Percentiles rank a stretch among this genome's conserved stretches.
phyloP scores from a whole-genome alignment of 2,797 vertebrate genomes.

The Ctenosaura bakeri region DNA sequence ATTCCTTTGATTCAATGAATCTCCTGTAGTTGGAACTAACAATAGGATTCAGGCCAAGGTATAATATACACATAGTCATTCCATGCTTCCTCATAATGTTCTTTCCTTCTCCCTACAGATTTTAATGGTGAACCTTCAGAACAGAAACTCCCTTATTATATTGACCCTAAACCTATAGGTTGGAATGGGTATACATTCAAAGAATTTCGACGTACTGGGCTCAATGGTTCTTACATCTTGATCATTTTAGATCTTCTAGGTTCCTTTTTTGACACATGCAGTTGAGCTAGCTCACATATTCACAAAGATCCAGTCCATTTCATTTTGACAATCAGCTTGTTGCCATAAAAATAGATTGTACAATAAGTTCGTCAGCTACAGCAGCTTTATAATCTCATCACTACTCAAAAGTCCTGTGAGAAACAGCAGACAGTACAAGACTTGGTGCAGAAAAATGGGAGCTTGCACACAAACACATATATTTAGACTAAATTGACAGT shows the following conservation, averaged over 20 bases:
- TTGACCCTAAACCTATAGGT: not conserved
- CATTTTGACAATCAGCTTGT: not conserved
- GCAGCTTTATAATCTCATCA: not conserved
- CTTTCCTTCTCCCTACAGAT: not conserved
- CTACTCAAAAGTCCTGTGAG: constrained; percentile 16
- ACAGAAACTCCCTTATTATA: not conserved
- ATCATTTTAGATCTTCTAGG: not conserved
- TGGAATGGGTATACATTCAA: not conserved
- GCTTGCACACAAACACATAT: constrained; percentile 12
- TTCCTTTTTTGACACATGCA: not conserved
- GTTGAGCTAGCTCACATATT: not conserved
- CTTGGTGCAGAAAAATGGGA: constrained; percentile 15
- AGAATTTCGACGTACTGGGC: not conserved
- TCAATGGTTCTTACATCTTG: not conserved
- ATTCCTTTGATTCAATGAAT: no score
- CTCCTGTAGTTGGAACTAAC: no score
- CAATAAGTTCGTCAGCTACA: not conserved
- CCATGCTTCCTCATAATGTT: not conserved
- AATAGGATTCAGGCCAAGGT: no score
- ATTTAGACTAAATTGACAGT: constrained; percentile 46
- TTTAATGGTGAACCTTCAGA: not conserved
- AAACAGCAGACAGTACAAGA: not conserved
- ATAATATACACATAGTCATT: not conserved
- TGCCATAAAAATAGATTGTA: not conserved
- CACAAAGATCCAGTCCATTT: not conserved